Evolutionary conservation across 2,888 invertebrate species (phyloP).

Genomic region (Coelogynopora nodosa): DNA sequence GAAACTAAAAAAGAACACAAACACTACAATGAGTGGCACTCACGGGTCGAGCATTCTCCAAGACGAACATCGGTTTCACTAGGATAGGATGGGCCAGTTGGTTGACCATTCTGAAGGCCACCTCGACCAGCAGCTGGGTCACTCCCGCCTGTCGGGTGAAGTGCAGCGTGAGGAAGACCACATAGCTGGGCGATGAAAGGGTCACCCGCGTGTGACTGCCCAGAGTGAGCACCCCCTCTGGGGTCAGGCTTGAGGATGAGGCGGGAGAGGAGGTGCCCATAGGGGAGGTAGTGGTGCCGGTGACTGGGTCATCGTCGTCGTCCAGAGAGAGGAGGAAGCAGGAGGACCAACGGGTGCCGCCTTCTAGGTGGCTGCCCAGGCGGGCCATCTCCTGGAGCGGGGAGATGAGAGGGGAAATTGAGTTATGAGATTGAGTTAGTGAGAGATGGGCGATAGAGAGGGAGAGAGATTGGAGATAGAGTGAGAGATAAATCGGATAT

Average conservation of each 20-base stretch:
- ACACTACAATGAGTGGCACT: no score
- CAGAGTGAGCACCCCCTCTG: background rate
- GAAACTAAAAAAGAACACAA: background rate
- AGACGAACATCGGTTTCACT: background rate
- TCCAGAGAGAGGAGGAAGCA: background rate
- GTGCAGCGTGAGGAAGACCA: background rate
- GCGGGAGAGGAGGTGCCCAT: background rate
- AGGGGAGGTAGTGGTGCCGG: no score
- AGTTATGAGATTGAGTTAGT: background rate
- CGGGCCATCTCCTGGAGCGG: background rate
- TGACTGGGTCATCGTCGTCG: background rate
- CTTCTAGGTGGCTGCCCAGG: background rate
- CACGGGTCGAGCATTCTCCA: slow-evolving; percentile 4
- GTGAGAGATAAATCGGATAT: no score
- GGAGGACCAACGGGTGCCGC: background rate
- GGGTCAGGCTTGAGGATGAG: background rate
- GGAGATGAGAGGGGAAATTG: background rate
- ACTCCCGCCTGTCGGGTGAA: background rate
- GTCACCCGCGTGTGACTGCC: background rate
- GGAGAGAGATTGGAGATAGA: background rate
- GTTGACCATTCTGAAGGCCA: background rate
- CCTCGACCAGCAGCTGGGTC: background rate
- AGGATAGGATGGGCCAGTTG: background rate
- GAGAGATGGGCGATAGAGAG: no score
- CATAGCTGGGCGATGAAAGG: background rate